phyloP scores from a whole-genome alignment of 2,797 vertebrate species.

The Dryobates pubescens region DNA sequence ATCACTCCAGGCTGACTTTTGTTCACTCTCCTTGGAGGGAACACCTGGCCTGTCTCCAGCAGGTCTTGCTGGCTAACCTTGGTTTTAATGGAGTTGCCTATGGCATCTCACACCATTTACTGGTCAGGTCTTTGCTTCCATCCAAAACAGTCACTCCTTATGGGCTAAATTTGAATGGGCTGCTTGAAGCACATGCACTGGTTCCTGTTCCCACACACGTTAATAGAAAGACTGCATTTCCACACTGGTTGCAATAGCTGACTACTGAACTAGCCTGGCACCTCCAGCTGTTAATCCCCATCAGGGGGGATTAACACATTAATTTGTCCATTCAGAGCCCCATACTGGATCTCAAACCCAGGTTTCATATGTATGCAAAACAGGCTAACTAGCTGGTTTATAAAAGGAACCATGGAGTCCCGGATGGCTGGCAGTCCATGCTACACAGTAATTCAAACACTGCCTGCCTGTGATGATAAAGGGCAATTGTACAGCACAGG shows the following conservation, averaged over 20 bases:
- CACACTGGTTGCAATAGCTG: neutral
- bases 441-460: neutral
- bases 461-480: slow-evolving; percentile 27
- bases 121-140: neutral
- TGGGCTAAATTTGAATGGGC: neutral
- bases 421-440: neutral
- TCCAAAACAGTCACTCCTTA: neutral
- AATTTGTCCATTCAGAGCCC: neutral
- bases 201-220: neutral
- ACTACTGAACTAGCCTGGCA: neutral
- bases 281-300: neutral
- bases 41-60: fast-evolving
- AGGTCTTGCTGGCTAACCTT: neutral
- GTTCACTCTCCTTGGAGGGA: neutral
- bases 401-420: neutral
- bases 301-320: neutral
- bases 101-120: neutral
- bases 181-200: neutral
- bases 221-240: neutral
- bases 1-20: neutral
- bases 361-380: slow-evolving; percentile 22
- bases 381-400: neutral
- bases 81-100: neutral
- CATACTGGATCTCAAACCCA: neutral
- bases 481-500: neutral